These are phyloP conservation scores for Siphamia tubifer DNA, from an alignment of 2,113 vertebrate species.

Conservation along the genomic window DNA sequence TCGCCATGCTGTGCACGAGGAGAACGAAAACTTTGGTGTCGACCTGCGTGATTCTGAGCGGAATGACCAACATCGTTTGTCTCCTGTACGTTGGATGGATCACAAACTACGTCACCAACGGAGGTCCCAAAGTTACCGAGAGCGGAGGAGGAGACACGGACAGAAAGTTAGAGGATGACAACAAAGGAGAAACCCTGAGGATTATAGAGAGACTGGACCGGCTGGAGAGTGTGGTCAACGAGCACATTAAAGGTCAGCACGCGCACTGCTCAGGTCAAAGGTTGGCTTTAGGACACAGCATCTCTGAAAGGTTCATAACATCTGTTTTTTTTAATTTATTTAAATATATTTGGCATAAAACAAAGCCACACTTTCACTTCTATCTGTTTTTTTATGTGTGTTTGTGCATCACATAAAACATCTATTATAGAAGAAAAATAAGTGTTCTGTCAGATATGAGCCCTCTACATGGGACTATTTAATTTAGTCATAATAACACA, in stretches of 20 bases:
- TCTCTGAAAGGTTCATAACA: no score
- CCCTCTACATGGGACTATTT: no score
- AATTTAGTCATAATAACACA: no score
- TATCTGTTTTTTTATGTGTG: no score
- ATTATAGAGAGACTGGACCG: conserved; percentile 94
- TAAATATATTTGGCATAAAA: no score
- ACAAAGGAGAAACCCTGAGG: conserved; percentile 90
- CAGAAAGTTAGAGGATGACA: conserved; percentile 91
- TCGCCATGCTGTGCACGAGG: conserved; percentile 94
- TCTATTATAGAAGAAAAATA: no score
- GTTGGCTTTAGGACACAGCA: background rate
- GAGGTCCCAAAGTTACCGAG: conserved; percentile 88
- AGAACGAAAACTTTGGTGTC: conserved; percentile 99
- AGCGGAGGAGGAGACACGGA: conserved; percentile 81
- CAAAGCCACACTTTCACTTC: background rate
- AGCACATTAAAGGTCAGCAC: conserved; percentile 93
- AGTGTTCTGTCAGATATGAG: no score
- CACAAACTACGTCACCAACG: conserved; percentile 93
- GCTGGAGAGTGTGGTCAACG: conserved; percentile 95
- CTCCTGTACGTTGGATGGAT: conserved; percentile 97
- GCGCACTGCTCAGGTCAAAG: background rate
- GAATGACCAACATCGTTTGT: conserved; percentile 96
- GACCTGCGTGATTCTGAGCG: conserved; percentile 96
- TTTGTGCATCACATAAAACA: no score
- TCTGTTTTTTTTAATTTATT: no score